Percentiles rank a stretch among this genome's conserved stretches.
Evolutionary conservation across 2,888 invertebrate species (phyloP).

Genomic region (Psylliodes chrysocephalus): DNA sequence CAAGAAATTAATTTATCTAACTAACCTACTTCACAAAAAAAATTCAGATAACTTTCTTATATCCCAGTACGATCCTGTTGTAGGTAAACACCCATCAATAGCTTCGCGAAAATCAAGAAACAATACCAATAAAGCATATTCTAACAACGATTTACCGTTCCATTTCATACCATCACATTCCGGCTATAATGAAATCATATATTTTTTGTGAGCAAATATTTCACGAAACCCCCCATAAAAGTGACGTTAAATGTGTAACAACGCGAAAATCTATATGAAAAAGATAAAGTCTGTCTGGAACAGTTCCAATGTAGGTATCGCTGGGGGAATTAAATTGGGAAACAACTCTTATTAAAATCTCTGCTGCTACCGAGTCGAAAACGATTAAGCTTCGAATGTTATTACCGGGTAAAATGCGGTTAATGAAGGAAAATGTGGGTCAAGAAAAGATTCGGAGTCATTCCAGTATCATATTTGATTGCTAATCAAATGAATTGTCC

Average conservation of each 20-base stretch:
- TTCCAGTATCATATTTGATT: too few relatives aligned
- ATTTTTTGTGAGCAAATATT: slow-evolving; percentile 11
- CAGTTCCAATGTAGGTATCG: slow-evolving; percentile 1
- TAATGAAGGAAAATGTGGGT: too few relatives aligned
- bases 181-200: slow-evolving; percentile 22
- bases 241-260: slow-evolving; percentile 17
- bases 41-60: too few relatives aligned
- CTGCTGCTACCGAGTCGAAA: too few relatives aligned
- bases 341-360: background rate
- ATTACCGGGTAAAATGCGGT: too few relatives aligned
- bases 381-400: too few relatives aligned
- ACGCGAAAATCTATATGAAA: slow-evolving; percentile 14
- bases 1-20: too few relatives aligned
- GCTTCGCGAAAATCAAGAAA: slow-evolving; percentile 14
- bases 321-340: background rate
- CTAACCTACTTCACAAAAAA: too few relatives aligned
- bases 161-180: slow-evolving; percentile 15
- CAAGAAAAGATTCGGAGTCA: too few relatives aligned
- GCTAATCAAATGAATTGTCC: too few relatives aligned
- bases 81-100: slow-evolving; percentile 13
- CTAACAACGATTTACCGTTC: slow-evolving; percentile 19
- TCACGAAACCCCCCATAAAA: slow-evolving; percentile 10
- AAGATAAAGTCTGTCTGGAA: slow-evolving; percentile 15
- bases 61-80: background rate
- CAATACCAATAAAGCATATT: slow-evolving; percentile 13